phyloP scores from a whole-genome alignment of 2,113 vertebrate genomes.

The Chascanopsetta lugubris region DNA sequence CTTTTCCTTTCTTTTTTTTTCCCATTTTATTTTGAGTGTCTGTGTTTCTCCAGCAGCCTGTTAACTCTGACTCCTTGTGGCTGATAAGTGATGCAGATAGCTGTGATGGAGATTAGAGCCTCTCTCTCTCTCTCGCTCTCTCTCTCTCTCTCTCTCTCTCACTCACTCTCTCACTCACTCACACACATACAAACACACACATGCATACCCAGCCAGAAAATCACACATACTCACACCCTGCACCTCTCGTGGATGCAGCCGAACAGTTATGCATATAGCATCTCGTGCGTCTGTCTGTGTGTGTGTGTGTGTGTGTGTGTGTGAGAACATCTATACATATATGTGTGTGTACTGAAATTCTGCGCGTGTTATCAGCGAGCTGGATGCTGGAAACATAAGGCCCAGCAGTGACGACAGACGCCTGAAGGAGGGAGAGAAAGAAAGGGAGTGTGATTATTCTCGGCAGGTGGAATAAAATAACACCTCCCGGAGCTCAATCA shows the following conservation, averaged over 20 bases:
- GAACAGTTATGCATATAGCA: conserved; percentile 17
- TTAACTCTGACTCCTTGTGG: conserved; percentile 53
- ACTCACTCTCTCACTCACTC: conserved; percentile 9
- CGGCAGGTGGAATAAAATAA: conserved; percentile 57
- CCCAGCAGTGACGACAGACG: conserved; percentile 33
- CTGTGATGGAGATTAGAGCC: conserved; percentile 67
- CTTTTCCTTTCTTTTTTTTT: conserved; percentile 58
- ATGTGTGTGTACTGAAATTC: conserved; percentile 34
- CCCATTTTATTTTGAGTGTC: conserved; percentile 54
- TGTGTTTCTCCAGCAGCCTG: conserved; percentile 38
- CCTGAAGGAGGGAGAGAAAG: conserved; percentile 21
- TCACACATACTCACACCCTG: conserved; percentile 7
- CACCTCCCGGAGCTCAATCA: conserved; percentile 39
- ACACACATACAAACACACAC: conserved; percentile 9
- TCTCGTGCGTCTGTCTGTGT: not conserved
- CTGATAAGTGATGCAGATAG: conserved; percentile 71
- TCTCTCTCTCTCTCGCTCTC: conserved; percentile 19
- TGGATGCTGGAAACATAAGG: conserved; percentile 60
- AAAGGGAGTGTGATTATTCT: conserved; percentile 48
- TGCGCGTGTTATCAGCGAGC: conserved; percentile 40
- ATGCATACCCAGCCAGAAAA: conserved; percentile 1
- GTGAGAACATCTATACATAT: conserved; percentile 16
- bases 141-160: conserved; percentile 6
- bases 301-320: conserved; percentile 12
- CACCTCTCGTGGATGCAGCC: conserved; percentile 34